Evolutionary conservation across 2,888 invertebrate species (phyloP), one percentile per base, ranked within the genome.

Genomic region (Brenthis ino): DNA sequence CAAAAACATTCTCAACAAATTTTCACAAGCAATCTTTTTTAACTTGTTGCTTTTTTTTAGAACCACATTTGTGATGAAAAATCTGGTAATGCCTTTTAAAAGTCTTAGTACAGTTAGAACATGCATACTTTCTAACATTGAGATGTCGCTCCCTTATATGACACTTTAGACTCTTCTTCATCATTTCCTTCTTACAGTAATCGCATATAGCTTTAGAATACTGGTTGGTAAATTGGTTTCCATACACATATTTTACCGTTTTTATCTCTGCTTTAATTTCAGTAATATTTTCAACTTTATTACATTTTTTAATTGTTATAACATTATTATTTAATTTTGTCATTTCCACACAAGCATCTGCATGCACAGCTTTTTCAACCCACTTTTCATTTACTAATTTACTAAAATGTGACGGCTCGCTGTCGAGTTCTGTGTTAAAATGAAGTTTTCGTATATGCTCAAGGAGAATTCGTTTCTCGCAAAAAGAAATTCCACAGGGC

Each of bases 121-220:
- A 90, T 1, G 78, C 76, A 72, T 85, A 89, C 37, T 79, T 82
- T n/a, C 79, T 77, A 6, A 87, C n/a, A 14, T 83, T 82, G 20
- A 86, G 76, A 77, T 91, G 90, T 0, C 79, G 72, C 57, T 91
- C 90, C 16, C 84, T 74, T 1, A 91, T 90, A 64, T 91, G 91
- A 0, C 78, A 73, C 3, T 77, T 70, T 0, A 90, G 71, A 73
- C 90, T 90, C 37, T 91, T 91, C 64, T 91, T 91, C 6, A 88
- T 24, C 90, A 91, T 89, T 60, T 86, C 85, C 48, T 88, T 90
- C 0, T 86, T 82, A 20, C 90, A 91, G 73, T 89, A 89, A 75
- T 90, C 86, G 64, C 90, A 91, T 0, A 83, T 75, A 0, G 85
- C 90, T 76, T 83, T 85, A 0, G 85, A 83, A n/a, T 85, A 83